phyloP scores from a whole-genome alignment of 2,113 vertebrate species.

The Corynorhinus townsendii region DNA sequence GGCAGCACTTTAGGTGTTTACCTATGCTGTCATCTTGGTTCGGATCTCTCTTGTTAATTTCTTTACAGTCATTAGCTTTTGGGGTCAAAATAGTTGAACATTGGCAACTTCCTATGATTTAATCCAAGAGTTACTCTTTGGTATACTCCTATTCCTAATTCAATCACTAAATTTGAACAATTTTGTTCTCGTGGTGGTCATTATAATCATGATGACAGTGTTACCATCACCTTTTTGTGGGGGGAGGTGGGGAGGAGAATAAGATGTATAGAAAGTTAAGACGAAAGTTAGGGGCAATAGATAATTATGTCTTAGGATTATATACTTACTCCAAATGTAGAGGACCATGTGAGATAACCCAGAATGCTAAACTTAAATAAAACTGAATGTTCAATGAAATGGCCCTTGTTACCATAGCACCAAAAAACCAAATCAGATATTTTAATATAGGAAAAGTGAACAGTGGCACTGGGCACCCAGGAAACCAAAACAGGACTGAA shows the following conservation, averaged over 20 bases:
- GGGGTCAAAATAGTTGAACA: not conserved
- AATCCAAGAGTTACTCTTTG: not conserved
- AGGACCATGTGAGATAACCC: not conserved
- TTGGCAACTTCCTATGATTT: not conserved
- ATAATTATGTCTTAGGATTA: not conserved
- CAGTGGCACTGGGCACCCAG: not conserved
- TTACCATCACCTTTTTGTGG: not conserved
- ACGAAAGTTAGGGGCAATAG: not conserved
- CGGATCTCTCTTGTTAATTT: conserved; percentile 8
- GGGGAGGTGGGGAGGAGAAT: not conserved
- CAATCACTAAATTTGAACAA: not conserved
- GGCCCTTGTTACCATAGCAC: not conserved
- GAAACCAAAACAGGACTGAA: not conserved
- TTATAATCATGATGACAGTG: not conserved
- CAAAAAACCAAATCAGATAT: not conserved
- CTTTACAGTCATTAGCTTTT: not conserved
- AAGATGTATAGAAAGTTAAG: conserved; percentile 2
- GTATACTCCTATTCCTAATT: not conserved
- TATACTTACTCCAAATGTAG: not conserved
- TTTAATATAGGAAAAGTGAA: not conserved
- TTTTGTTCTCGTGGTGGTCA: not conserved
- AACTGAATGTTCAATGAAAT: not conserved
- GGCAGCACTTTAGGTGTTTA: too few relatives aligned
- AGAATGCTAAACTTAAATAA: not conserved
- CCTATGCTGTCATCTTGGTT: too few relatives aligned